Evolutionary conservation across 2,888 invertebrate genomes (phyloP).

Genomic region (Mesoligia furuncula): DNA sequence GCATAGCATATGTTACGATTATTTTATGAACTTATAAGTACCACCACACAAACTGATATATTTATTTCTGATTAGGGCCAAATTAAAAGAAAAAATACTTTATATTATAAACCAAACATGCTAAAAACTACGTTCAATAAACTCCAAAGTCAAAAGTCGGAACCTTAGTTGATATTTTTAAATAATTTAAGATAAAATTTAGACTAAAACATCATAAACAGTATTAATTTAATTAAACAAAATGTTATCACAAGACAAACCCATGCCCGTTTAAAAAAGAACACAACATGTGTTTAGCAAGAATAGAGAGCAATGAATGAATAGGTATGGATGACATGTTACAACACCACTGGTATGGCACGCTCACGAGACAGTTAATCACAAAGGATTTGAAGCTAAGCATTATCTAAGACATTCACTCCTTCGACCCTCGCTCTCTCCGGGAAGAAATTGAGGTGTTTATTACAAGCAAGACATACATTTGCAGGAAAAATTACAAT

Average conservation of each 20-base stretch:
- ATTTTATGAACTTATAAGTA: slow-evolving; percentile 9
- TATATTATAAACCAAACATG: slow-evolving; percentile 16
- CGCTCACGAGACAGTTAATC: slow-evolving; percentile 85
- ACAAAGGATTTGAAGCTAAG: slow-evolving; percentile 82
- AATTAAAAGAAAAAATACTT: slow-evolving; percentile 3
- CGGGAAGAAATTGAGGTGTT: slow-evolving; percentile 50
- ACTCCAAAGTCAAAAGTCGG: not conserved
- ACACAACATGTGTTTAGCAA: slow-evolving; percentile 46
- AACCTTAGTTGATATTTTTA: not conserved
- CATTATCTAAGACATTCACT: slow-evolving; percentile 77
- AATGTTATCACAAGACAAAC: slow-evolving; percentile 44
- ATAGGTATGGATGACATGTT: slow-evolving; percentile 67
- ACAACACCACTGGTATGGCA: slow-evolving; percentile 79
- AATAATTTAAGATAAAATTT: not conserved
- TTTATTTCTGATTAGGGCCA: not conserved
- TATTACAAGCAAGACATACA: slow-evolving; percentile 31
- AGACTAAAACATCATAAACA: slow-evolving; percentile 12
- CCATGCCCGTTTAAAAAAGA: slow-evolving; percentile 54
- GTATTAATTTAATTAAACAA: slow-evolving; percentile 10
- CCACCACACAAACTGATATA: not conserved
- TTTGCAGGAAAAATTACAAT: slow-evolving; percentile 29
- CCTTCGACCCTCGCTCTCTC: slow-evolving; percentile 68
- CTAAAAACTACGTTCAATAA: slow-evolving; percentile 1
- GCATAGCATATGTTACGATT: slow-evolving; percentile 44
- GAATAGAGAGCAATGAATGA: slow-evolving; percentile 55